Percentiles rank a stretch among this genome's conserved stretches.
These are phyloP conservation scores for Nomada lathburiana DNA, from an alignment of 2,888 invertebrate genomes.

Conservation along the genomic window DNA sequence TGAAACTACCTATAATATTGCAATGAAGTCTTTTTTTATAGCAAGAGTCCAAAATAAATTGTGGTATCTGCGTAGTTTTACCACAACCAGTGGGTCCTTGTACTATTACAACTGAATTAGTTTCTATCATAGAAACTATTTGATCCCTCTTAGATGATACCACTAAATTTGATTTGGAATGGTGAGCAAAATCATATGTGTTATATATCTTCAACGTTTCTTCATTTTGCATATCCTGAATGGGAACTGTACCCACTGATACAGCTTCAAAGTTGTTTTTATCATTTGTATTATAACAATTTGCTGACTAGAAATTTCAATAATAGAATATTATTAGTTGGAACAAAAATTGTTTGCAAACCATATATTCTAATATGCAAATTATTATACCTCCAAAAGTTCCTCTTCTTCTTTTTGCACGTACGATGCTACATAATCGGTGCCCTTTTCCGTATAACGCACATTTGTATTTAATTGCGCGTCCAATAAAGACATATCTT, in stretches of 20 bases:
- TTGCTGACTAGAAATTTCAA: constrained; percentile 34
- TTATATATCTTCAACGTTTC: constrained; percentile 77
- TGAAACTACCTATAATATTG: constrained; percentile 88
- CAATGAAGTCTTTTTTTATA: constrained; percentile 88
- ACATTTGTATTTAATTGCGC: neutral
- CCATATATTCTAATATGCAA: constrained; percentile 10
- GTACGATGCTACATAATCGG: constrained; percentile 77
- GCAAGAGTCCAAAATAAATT: constrained; percentile 94
- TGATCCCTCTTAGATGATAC: constrained; percentile 82
- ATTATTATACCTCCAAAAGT: constrained; percentile 72
- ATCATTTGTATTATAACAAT: neutral
- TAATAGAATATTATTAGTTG: neutral
- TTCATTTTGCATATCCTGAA: constrained; percentile 65
- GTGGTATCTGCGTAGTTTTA: constrained; percentile 95
- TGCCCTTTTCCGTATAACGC: constrained; percentile 63
- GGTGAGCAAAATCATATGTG: constrained; percentile 79
- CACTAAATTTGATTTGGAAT: constrained; percentile 73
- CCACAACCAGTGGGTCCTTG: constrained; percentile 98
- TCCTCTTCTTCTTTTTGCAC: constrained; percentile 76
- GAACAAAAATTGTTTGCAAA: neutral
- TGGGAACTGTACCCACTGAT: constrained; percentile 75
- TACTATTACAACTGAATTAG: constrained; percentile 91
- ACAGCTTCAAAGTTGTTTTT: constrained; percentile 69
- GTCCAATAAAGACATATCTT: constrained; percentile 26
- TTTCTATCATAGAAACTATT: constrained; percentile 89